Evolutionary conservation across 2,797 vertebrate genomes (phyloP), one percentile per base, ranked within the genome.

Genomic region (Mastacembelus armatus): DNA sequence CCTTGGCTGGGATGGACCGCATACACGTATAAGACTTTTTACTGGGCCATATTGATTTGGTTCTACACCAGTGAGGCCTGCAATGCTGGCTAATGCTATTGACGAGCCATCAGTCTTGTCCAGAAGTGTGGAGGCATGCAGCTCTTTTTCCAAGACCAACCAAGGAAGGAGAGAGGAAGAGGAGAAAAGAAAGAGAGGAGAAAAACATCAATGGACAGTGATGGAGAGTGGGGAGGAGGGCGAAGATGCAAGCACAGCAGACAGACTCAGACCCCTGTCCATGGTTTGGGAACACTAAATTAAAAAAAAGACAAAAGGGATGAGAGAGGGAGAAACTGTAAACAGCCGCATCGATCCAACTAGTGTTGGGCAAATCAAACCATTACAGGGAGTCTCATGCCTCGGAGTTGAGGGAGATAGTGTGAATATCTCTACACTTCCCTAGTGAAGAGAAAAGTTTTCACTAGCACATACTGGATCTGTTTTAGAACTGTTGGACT

Each of bases 41-140:
- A 93, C 95, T 96, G 90, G 93, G 92, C 85, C 45, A 55, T 96
- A 99, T 98, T 92, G 97, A 98, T 98, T 94, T 92, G 92, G 94
- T 95, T 96, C 94, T 95, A 95, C 95, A 95, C 95, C 88, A 92
- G 94, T 94, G 95, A 92, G 73, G 93, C 91, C 95, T 91, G 88
- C 96, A 96, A 94, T 96, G 94, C 95, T 95, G 95, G 95, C 95
- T 98, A 98, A 98, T 96, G 96, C 95, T 98, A 98, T 99, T 96
- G 97, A 98, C 89, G 89, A 98, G 94, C 94, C 95, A 98, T 99
- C 96, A 95, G 93, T 96, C 95, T 95, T 95, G 83, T 82, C 89
- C 91, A 95, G 95, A 95, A 94, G 92, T 94, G 94, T 96, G 94
- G 94, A 94, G 93, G 93, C 94, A 95, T 94, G 94, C 95, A 96